Base-by-base conservation (phyloP, 2,888 invertebrate species). In the Stenodema calcarata region DNA sequence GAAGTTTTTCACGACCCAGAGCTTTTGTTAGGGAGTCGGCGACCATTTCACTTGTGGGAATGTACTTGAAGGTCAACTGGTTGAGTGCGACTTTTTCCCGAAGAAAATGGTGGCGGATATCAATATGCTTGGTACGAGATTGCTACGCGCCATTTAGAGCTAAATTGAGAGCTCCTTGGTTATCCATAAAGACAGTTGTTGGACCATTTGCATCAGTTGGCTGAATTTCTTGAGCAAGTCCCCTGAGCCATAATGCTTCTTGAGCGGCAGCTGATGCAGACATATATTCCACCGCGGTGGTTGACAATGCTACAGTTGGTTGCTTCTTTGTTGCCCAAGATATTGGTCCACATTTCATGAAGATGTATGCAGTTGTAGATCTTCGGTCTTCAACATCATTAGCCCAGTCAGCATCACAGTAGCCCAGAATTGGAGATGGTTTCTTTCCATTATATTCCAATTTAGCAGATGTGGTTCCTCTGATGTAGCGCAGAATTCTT, bases 21-120 rank as follows among this genome's bases (percentile, higher is more conserved):
- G 69, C 18, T n/a, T 82, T 82, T 11, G 69, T 82, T 6, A 62
- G 35, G 11, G 69, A 62, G 42, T 82, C 82, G 23, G 81, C 81
- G 23, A 81, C 62, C 81, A 81, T 81, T n/a, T 69, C n/a, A 7
- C n/a, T 16, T 7, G 79, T 44, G 7, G 23, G 18, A 11, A 44
- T n/a, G 41, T 44, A 47, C 41, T 75, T 7, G 11, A 75, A 12
- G 30, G 12, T n/a, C 11, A 75, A 11, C 70, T 69, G 70, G 11
- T 69, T 16, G 27, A 28, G 12, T 12, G 18, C 23, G 14, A 70
- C 30, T 16, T 27, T 70, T 12, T 70, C 27, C 4, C 35, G 28
- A 4, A 23, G 12, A 27, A 27, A 70, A 23, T 70, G 70, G 70
- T 70, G 70, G 27, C 70, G 70, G 4, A 70, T 35, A 23, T 23